phyloP scores from a whole-genome alignment of 2,797 vertebrate species.

The Acridotheres tristis region DNA sequence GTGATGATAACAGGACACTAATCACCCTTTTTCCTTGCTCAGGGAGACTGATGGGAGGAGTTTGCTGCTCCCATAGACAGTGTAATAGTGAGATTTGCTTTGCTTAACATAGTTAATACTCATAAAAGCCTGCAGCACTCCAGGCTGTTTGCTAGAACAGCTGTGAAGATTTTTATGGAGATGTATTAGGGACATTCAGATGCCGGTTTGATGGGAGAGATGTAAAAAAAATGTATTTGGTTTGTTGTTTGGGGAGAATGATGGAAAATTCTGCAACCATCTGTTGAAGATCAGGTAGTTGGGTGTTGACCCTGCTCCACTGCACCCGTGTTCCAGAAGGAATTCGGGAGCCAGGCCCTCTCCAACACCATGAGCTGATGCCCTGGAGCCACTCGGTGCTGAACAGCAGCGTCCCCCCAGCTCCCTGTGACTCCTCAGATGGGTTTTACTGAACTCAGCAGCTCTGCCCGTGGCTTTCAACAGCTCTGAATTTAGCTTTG shows the following conservation, averaged over 20 bases:
- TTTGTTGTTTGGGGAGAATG: neutral
- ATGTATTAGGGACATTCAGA: neutral
- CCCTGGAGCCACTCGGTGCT: neutral
- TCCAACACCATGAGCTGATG: neutral
- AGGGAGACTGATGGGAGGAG: constrained; percentile 15
- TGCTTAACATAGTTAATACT: constrained; percentile 54
- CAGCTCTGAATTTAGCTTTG: neutral
- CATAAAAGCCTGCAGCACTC: constrained; percentile 12
- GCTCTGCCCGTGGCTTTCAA: neutral
- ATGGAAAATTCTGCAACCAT: neutral
- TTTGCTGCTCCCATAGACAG: constrained; percentile 30
- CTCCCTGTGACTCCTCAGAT: neutral
- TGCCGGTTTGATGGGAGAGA: neutral
- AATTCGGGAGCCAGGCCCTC: neutral
- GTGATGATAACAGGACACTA: neutral
- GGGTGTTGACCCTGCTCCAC: neutral
- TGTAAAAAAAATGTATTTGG: neutral
- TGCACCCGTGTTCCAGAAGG: neutral
- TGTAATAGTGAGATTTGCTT: constrained; percentile 26
- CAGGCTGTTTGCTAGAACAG: constrained; percentile 22
- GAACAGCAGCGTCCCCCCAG: neutral
- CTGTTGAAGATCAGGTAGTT: neutral
- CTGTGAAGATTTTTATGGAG: constrained; percentile 44
- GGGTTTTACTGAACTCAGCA: neutral
- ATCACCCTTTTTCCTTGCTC: neutral